Base-by-base conservation (phyloP, 2,113 vertebrate genomes). In the Phainopepla nitens region DNA sequence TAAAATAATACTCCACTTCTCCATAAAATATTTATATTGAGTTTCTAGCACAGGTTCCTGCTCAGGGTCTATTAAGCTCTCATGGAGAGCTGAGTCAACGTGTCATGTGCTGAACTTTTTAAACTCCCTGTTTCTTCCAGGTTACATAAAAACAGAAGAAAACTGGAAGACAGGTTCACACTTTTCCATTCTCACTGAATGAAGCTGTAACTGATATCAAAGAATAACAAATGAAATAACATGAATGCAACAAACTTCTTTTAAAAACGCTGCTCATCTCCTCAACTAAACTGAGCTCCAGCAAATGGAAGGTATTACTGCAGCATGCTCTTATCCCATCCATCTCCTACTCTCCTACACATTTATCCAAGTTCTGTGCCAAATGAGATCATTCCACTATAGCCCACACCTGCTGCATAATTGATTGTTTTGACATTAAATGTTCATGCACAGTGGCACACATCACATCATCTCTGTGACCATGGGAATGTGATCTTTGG, bases 11-110 rank as follows among this genome's bases (percentile, higher is more conserved):
- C 42, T 88, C 36, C 19, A 56, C 70, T 87, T 93, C 71, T 85
- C 45, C 47, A 95, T 94, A 44, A 96, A 94, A 88, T 88, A 96
- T 96, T 96, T 42, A 91, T 82, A 58, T 70, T 39, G 65, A 69
- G 77, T 81, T 95, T 82, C 84, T 50, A 94, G 87, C 81, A 87
- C 77, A 79, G 49, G 54, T 62, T 95, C 58, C 83, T 87, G 73
- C 69, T 89, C 77, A 72, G 19, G 53, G 70, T 96, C 62, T 95
- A 28, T 71, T 82, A 93, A 82, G 62, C 9, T 69, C 84, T 66
- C 81, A 49, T 7, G 27, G 85, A 24, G 27, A 80, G 89, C 78
- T 94, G 89, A 97, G 75, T 93, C 89, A 94, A 95, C 6, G 31
- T 4, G 14, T 44, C 85, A 86, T 2, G 0, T 21, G 45, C 49